A percentile compares a stretch with the other conserved stretches of the same genome.
Evolutionary conservation across 2,888 invertebrate species (phyloP).

Genomic region (Lissonota sp.): DNA sequence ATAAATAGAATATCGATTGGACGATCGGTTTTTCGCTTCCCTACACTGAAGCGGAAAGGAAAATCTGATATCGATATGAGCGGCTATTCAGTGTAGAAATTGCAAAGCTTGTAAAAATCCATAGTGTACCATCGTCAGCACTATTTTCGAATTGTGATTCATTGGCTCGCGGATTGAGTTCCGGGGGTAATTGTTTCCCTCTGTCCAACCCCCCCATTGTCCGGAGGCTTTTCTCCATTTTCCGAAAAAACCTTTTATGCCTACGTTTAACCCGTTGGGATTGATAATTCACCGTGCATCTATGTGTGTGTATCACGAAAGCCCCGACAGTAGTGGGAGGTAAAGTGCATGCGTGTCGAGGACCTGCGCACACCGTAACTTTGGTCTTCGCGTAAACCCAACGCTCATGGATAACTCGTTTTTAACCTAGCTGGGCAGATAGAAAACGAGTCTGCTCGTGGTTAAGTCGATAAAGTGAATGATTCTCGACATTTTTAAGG

Average conservation of each 20-base stretch:
- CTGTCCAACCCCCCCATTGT: background rate
- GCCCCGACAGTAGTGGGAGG: slow-evolving; percentile 21
- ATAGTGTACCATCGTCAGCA: slow-evolving; percentile 31
- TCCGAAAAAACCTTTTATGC: slow-evolving; percentile 35
- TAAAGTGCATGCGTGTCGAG: slow-evolving; percentile 31
- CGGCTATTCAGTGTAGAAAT: background rate
- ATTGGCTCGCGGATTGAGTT: slow-evolving; percentile 32
- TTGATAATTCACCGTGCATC: slow-evolving; percentile 13
- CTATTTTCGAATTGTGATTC: slow-evolving; percentile 42
- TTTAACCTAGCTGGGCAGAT: slow-evolving; percentile 43
- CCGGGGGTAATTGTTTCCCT: slow-evolving; percentile 36
- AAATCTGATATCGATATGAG: background rate
- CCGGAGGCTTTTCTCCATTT: slow-evolving; percentile 27
- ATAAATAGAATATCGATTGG: slow-evolving; percentile 44
- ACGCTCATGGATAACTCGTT: slow-evolving; percentile 36
- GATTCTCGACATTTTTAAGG: slow-evolving; percentile 25
- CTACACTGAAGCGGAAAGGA: background rate
- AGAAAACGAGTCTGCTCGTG: slow-evolving; percentile 39
- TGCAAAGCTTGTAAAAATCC: background rate
- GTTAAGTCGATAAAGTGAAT: slow-evolving; percentile 50
- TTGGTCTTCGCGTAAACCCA: background rate
- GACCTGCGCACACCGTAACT: slow-evolving; percentile 51
- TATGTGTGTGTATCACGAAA: too few relatives aligned
- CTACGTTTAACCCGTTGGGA: slow-evolving; percentile 25
- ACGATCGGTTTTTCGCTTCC: slow-evolving; percentile 5